A percentile compares a stretch with the other conserved stretches of the same genome.
These are phyloP conservation scores for Xiphorhynchus erythropygius DNA, from an alignment of 2,797 vertebrate genomes.

Conservation along the genomic window DNA sequence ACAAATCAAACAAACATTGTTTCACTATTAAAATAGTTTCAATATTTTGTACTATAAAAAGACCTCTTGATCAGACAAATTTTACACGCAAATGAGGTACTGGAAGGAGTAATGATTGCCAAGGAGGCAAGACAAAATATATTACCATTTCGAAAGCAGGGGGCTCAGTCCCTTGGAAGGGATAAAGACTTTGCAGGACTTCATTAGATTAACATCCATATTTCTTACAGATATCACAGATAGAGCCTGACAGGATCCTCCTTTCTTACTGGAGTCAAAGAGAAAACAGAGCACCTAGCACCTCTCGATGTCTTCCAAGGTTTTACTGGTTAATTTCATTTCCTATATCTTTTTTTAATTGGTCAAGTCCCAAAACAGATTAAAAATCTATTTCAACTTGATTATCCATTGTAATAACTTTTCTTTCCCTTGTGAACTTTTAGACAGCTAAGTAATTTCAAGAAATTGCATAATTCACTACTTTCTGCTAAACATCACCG, in stretches of 20 bases:
- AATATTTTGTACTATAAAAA: constrained; percentile 7
- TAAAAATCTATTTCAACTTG: background rate
- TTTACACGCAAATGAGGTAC: background rate
- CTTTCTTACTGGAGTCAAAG: background rate
- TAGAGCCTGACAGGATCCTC: background rate
- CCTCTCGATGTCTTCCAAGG: background rate
- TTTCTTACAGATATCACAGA: background rate
- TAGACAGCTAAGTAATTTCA: background rate
- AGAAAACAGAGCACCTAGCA: background rate
- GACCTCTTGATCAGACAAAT: constrained; percentile 1
- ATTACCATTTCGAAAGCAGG: constrained; percentile 31
- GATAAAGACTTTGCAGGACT: background rate
- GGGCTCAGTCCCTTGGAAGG: background rate
- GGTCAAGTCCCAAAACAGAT: background rate
- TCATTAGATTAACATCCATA: constrained; percentile 9
- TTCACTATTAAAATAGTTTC: constrained; percentile 11
- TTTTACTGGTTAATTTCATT: background rate
- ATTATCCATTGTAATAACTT: constrained; percentile 6
- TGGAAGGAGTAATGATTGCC: background rate
- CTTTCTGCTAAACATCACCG: background rate
- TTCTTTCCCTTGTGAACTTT: constrained; percentile 8
- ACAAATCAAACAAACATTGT: constrained; percentile 62
- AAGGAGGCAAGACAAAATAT: background rate
- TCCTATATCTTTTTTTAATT: background rate
- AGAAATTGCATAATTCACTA: background rate